Evolutionary conservation across 1,140 invertebrate genomes (phyloP), one percentile per base, ranked within the genome.

Genomic region (Habropoda laboriosa): DNA sequence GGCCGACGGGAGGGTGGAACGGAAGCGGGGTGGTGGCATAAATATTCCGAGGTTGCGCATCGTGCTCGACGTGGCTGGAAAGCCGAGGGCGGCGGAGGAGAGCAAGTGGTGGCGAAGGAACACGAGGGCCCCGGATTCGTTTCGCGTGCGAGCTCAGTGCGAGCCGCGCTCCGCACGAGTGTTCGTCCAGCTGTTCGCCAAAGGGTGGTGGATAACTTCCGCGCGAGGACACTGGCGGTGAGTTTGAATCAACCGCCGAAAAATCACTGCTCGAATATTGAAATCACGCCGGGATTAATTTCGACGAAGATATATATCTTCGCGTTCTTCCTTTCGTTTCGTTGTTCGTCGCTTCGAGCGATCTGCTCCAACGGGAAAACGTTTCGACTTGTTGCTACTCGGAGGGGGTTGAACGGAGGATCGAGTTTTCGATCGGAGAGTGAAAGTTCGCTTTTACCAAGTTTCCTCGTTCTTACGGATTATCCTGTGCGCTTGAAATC

Each of bases 1-100:
- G 13, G 64, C 51, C 12, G 38, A 30, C 35, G 30, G 42, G 32
- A 35, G 32, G 71, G 57, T 57, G 79, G 64, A 60, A 73, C 49
- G 60, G 30, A 51, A 77, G 66, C 66, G 63, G 73, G 55, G 51
- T 77, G 86, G 82, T 83, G 86, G 86, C 86, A 89, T 86, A 86
- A 90, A 89, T 89, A 88, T 87, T 86, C 87, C 78, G 89, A 90
- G 87, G 85, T 88, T 89, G 89, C 88, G 89, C 89, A 87, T 79
- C 81, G 77, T 81, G 86, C 58, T 78, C 82, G 70, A 77, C 57
- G 71, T 66, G 55, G 38, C 63, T 61, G 66, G 68, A 61, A 55
- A 67, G 64, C 42, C 51, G 80, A 60, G 55, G 74, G 77, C 45
- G 73, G 72, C 58, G 73, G 68, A 72, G 76, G 83, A 78, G 86